Base-by-base conservation (phyloP, 2,113 vertebrate species). In the Phylloscopus trochilus region DNA sequence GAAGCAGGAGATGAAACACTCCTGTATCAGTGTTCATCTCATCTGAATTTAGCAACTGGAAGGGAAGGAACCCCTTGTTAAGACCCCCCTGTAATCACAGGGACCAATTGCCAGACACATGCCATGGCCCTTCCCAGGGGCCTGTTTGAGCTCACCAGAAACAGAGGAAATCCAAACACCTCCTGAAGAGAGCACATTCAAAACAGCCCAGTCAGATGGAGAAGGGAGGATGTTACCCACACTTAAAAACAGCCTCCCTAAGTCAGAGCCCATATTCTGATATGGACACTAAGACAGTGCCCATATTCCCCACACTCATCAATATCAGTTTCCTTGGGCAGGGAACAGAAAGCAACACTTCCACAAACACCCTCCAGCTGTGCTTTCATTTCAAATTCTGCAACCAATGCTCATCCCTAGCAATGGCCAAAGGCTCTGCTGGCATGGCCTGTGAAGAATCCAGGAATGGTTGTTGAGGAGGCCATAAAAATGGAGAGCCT, bases 91-190 rank as follows among this genome's bases (percentile, higher is more conserved):
- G 47, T 15, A 31, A 67, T 18, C 37, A 69, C 15, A 47, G 26
- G 10, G 15, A 19, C n/a, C 58, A 78, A 53, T 7, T n/a, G n/a
- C 22, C 46, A 63, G 46, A 19, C 15, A 41, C 6, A 20, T 37
- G 41, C 43, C 22, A 22, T 2, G 10, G 5, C 30, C 22, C 27
- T 76, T 58, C 0, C 0, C 4, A 85, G 47, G 16, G 20, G n/a
- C 31, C 55, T 31, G 16, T 37, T 82, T 77, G 77, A n/a, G 15
- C 33, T 35, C 64, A n/a, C 1, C 46, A 82, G 37, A 10, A 33
- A 4, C 2, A 66, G 51, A 41, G 74, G 47, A 77, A 74, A 77
- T 20, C 14, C 46, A 62, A 78, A 59, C 6, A 62, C n/a, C 24
- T 74, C 33, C n/a, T 28, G 60, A 62, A 49, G 26, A 79, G 20